phyloP scores from a whole-genome alignment of 2,797 vertebrate genomes.

The Melanotaenia parkinsoni region DNA sequence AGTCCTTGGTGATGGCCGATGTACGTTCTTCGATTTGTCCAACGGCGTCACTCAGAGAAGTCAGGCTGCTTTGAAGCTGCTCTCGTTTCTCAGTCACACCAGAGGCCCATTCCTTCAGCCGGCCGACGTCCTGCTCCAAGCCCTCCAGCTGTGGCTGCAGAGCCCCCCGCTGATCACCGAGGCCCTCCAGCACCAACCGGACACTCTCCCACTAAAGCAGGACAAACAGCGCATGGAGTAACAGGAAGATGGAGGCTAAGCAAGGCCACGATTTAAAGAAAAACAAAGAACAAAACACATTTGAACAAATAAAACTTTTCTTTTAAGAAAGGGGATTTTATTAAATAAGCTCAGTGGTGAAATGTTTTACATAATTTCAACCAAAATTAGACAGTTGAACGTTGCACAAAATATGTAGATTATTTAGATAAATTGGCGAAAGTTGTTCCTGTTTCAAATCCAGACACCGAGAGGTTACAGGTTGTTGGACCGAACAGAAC shows the following conservation, averaged over 20 bases:
- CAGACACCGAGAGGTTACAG: too few species aligned
- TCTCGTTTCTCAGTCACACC: conserved; percentile 78
- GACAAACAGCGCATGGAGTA: conserved; percentile 34
- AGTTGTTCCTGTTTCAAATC: not conserved
- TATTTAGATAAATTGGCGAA: not conserved
- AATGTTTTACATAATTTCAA: not conserved
- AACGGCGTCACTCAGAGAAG: conserved; percentile 80
- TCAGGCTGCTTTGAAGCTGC: conserved; percentile 83
- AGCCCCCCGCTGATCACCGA: conserved; percentile 73
- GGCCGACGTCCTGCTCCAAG: conserved; percentile 82
- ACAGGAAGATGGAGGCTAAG: not conserved
- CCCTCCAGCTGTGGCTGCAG: conserved; percentile 77
- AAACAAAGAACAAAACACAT: not conserved
- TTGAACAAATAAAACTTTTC: not conserved
- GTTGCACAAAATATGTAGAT: not conserved
- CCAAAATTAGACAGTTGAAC: not conserved
- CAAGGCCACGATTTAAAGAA: not conserved
- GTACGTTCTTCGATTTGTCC: conserved; percentile 82
- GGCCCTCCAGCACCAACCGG: conserved; percentile 78
- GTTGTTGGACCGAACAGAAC: not conserved
- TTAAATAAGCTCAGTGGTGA: conserved; percentile 25
- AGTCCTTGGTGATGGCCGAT: conserved; percentile 80
- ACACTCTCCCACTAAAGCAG: conserved; percentile 85
- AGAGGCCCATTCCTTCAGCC: conserved; percentile 83
- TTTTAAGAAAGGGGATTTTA: conserved; percentile 35